Evolutionary conservation across 2,113 vertebrate genomes (phyloP).

Genomic region (Lamprologus speciosus): DNA sequence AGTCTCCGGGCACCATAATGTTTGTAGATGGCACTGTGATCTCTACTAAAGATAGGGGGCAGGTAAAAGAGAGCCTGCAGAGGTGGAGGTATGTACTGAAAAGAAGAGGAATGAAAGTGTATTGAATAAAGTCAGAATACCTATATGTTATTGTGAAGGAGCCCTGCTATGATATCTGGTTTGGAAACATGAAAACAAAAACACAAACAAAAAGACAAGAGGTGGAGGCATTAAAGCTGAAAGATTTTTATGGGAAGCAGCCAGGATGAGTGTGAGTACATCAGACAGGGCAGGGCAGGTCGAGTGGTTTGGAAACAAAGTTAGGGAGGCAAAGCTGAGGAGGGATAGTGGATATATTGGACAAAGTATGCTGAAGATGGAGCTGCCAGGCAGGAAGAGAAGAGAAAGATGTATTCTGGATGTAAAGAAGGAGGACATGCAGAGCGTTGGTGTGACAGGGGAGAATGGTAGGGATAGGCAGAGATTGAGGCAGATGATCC

Average conservation of each 20-base stretch:
- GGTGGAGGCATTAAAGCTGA: background rate
- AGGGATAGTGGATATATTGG: background rate
- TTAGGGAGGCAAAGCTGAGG: background rate
- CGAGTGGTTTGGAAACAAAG: background rate
- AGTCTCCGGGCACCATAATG: background rate
- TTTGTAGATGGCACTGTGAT: background rate
- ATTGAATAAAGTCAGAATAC: background rate
- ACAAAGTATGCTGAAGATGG: background rate
- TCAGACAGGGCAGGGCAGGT: background rate
- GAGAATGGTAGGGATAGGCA: background rate
- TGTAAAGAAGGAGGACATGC: background rate
- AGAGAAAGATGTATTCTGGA: background rate
- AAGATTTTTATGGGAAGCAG: background rate
- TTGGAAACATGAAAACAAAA: background rate
- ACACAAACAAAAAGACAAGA: background rate
- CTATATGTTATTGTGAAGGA: background rate
- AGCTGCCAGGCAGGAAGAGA: background rate
- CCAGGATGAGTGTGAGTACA: background rate
- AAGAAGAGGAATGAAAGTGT: background rate
- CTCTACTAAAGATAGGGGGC: background rate
- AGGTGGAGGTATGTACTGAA: background rate
- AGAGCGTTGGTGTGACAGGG: background rate
- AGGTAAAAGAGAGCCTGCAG: background rate
- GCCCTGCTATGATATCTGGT: background rate
- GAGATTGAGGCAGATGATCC: background rate